Evolutionary conservation across 2,888 invertebrate species (phyloP).

Genomic region (Rotaria magnacalcarata): DNA sequence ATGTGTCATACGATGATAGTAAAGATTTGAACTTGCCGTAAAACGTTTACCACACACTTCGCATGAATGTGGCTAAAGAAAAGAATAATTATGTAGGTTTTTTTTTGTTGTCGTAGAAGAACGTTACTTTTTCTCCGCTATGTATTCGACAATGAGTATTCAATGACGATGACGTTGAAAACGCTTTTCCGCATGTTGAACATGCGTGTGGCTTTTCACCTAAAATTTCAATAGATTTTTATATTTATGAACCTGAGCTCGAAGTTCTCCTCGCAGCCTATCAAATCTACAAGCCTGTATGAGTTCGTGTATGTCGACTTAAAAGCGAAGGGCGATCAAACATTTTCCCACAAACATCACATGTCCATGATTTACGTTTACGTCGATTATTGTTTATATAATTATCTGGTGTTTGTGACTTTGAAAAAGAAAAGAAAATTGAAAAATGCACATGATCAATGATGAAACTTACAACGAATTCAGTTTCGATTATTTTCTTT

Average conservation of each 20-base stretch:
- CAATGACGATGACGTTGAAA: conserved; percentile 85
- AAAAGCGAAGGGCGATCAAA: conserved; percentile 88
- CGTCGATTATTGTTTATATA: conserved; percentile 6
- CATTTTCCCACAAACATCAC: conserved; percentile 87
- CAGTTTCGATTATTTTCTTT: not conserved
- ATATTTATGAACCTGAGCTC: no score
- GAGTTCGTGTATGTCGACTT: conserved; percentile 88
- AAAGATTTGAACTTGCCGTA: conserved; percentile 88
- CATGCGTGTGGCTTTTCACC: conserved; percentile 90
- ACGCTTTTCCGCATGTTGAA: conserved; percentile 90
- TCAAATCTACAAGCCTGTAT: conserved; percentile 66
- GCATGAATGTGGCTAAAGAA: conserved; percentile 72
- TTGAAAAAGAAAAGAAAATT: not conserved
- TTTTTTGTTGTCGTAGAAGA: no score
- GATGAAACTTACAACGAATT: not conserved
- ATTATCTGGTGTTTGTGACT: not conserved
- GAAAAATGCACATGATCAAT: not conserved
- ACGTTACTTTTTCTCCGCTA: conserved; percentile 73
- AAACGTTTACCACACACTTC: conserved; percentile 89
- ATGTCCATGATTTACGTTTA: conserved; percentile 56
- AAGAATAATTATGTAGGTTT: not conserved
- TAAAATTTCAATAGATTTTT: not conserved
- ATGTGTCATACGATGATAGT: conserved; percentile 95
- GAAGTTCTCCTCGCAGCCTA: no score
- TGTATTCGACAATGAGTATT: conserved; percentile 91